Evolutionary conservation across 2,888 invertebrate genomes (phyloP).

Genomic region (Spicauda simplicius): DNA sequence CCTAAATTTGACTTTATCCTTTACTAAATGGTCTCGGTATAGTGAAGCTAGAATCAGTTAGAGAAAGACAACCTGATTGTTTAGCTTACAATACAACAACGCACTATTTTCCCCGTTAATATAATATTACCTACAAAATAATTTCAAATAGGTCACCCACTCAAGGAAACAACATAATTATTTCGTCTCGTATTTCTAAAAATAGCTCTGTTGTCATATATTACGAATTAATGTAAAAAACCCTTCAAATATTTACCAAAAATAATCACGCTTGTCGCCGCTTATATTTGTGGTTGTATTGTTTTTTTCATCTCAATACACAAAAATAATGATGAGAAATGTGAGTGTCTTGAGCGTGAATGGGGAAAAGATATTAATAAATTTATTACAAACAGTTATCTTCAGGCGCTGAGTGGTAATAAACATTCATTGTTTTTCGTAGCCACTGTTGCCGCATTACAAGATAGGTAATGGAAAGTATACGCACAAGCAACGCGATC

Average conservation of each 20-base stretch:
- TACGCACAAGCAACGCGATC: conserved; percentile 26
- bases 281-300: background rate
- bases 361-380: background rate
- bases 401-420: background rate
- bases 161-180: too few relatives aligned
- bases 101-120: too few relatives aligned
- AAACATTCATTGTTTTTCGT: conserved; percentile 18
- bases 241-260: background rate
- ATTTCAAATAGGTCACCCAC: too few relatives aligned
- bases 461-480: conserved; percentile 15
- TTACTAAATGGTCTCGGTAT: too few relatives aligned
- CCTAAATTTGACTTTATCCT: too few relatives aligned
- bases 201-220: too few relatives aligned
- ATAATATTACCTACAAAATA: too few relatives aligned
- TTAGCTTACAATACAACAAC: too few relatives aligned
- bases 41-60: too few relatives aligned
- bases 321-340: background rate
- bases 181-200: too few relatives aligned
- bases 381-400: background rate
- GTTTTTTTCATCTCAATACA: background rate
- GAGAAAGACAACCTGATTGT: too few relatives aligned
- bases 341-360: background rate
- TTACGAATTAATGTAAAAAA: background rate
- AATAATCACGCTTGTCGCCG: background rate
- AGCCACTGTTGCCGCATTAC: conserved; percentile 9